Conservation (phyloP, 2,888 invertebrate species). For the Laspeyria flexula region DNA sequence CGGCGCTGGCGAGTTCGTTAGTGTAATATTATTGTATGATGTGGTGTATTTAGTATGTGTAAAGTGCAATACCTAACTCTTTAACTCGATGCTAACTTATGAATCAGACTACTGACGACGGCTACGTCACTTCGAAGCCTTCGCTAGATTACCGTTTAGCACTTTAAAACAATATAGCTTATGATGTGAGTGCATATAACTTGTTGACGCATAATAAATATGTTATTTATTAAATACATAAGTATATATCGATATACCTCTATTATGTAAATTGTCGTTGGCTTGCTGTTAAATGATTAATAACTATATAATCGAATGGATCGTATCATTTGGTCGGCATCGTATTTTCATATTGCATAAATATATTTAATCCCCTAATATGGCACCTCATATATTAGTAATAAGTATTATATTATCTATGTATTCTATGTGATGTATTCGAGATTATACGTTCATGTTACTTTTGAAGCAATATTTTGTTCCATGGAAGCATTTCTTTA, state of each 20-base stretch:
- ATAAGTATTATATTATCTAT: slow-evolving; percentile 68
- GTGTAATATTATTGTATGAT: slow-evolving; percentile 49
- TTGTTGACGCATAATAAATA: slow-evolving; percentile 84
- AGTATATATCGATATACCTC: slow-evolving; percentile 46
- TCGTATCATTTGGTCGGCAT: slow-evolving; percentile 43
- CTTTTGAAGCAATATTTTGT: slow-evolving; percentile 70
- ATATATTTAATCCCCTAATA: slow-evolving; percentile 54
- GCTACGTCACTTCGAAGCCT: slow-evolving; percentile 74
- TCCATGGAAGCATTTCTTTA: slow-evolving; percentile 63
- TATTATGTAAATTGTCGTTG: slow-evolving; percentile 68
- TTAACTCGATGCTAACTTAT: slow-evolving; percentile 68
- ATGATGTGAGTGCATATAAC: slow-evolving; percentile 64
- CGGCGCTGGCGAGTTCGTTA: slow-evolving; percentile 45
- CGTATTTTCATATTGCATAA: slow-evolving; percentile 43
- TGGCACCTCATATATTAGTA: slow-evolving; percentile 68
- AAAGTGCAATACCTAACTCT: slow-evolving; percentile 72
- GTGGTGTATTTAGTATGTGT: slow-evolving; percentile 60
- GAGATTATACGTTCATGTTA: slow-evolving; percentile 68
- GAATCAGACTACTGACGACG: slow-evolving; percentile 58
- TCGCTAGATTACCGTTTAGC: slow-evolving; percentile 62
- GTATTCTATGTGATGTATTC: slow-evolving; percentile 68
- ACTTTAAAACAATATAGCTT: slow-evolving; percentile 65
- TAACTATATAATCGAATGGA: slow-evolving; percentile 43
- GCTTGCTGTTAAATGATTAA: slow-evolving; percentile 66
- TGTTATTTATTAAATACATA: slow-evolving; percentile 58